phyloP scores from a whole-genome alignment of 2,113 vertebrate species.

The Dendropsophus ebraccatus region DNA sequence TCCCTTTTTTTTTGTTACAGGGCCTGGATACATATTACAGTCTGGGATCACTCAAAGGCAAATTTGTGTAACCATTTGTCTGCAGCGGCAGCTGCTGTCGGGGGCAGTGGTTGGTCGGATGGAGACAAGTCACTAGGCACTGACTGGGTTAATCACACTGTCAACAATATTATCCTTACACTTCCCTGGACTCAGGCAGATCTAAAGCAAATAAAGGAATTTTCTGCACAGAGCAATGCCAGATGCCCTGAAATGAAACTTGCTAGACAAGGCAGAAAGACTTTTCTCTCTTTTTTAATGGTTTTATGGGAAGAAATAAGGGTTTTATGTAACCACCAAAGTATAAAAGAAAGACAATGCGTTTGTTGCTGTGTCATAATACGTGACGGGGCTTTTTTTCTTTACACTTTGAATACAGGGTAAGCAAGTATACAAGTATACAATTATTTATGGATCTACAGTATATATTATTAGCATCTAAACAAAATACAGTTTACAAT shows the following conservation, averaged over 20 bases:
- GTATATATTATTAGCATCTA: neutral
- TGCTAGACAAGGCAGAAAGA: neutral
- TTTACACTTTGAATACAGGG: neutral
- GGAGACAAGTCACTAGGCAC: slow-evolving; percentile 8
- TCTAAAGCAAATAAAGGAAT: slow-evolving; percentile 40
- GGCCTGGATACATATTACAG: slow-evolving; percentile 38
- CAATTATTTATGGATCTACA: neutral
- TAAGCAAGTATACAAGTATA: neutral
- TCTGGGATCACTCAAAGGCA: slow-evolving; percentile 42
- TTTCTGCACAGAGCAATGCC: slow-evolving; percentile 13
- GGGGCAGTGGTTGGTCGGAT: neutral
- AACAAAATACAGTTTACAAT: neutral
- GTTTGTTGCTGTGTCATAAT: neutral
- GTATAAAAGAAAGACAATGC: neutral
- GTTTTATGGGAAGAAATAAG: neutral
- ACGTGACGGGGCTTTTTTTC: neutral
- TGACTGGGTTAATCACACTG: slow-evolving; percentile 46
- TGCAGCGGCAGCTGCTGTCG: slow-evolving; percentile 63
- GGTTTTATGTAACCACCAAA: too few species aligned
- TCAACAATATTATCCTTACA: slow-evolving; percentile 57
- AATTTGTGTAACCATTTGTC: slow-evolving; percentile 34
- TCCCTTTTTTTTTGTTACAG: neutral
- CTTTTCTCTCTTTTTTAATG: neutral
- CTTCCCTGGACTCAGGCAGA: slow-evolving; percentile 38
- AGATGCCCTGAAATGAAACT: neutral